Evolutionary conservation across 2,113 vertebrate species (phyloP), one percentile per base, ranked within the genome.

Genomic region (Hucho hucho): DNA sequence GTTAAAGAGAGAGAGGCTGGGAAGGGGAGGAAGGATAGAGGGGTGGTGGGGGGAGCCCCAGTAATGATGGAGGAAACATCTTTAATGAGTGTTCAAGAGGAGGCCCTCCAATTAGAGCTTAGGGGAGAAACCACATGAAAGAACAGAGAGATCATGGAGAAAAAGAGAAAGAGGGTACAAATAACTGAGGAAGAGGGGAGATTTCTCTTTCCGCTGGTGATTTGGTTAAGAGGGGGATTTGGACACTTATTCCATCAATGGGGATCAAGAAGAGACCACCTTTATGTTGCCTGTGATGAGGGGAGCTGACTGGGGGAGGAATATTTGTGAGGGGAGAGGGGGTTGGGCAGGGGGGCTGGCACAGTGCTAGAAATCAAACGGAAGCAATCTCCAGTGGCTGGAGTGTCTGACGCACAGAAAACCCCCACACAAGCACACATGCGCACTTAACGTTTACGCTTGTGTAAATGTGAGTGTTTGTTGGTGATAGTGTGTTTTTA

Each of bases 121-220:
- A 59, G 61, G 47, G 64, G 53, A 75, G 69, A 53, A 53, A 73
- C 71, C 53, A 72, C 64, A 80, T 72, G 81, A 65, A 26, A 84
- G 87, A 87, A 86, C 85, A 83, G 37, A 43, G 37, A 86, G 83
- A 79, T 78, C 76, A 84, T 79, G 3, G 18, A 14, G 64, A 70
- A 77, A 69, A 79, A 73, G 79, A 84, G 64, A 58, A 43, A n/a
- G 1, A 32, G 7, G 37, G 18, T 22, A 9, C 7, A 37, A 37
- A 37, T 37, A 37, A 32, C 59, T 56, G 24, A 18, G 72, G n/a
- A 71, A 73, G 28, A 28, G 14, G 14, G 26, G 16, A 65, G 0
- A 61, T 61, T 61, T 61, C 58, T 16, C 24, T 32, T 66, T 32
- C 64, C 6, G n/a, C n/a, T 61, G 20, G 58, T 29, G 14, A 28